Evolutionary conservation across 2,888 invertebrate species (phyloP).

Genomic region (Oxyscelio sp.): DNA sequence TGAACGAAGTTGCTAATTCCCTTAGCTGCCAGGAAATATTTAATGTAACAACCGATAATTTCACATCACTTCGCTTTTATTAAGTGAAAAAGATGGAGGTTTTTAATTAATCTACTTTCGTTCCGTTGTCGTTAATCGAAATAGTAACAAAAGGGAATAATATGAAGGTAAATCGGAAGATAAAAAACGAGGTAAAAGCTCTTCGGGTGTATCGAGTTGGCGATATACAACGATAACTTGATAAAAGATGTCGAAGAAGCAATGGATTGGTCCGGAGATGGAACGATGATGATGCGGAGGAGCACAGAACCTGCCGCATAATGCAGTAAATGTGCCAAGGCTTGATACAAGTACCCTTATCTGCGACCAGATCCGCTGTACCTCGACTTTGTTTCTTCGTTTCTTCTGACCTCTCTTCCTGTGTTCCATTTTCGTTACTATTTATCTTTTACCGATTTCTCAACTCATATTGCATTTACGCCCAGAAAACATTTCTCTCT

Average conservation of each 20-base stretch:
- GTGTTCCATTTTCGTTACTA: conserved; percentile 64
- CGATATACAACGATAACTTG: conserved; percentile 84
- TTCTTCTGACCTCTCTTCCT: conserved; percentile 44
- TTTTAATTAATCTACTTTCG: too few species aligned
- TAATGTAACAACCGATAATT: conserved; percentile 38
- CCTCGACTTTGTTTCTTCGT: conserved; percentile 37
- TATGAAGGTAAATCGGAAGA: conserved; percentile 36
- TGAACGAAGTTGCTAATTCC: too few species aligned
- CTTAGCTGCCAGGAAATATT: conserved; percentile 20
- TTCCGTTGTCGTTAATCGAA: conserved; percentile 22
- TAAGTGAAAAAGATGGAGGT: conserved; percentile 24
- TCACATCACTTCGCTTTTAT: conserved; percentile 16
- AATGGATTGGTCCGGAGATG: conserved; percentile 51
- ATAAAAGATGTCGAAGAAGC: conserved; percentile 81
- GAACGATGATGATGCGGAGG: conserved; percentile 81
- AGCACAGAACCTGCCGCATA: conserved; percentile 80
- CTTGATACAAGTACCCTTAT: conserved; percentile 77
- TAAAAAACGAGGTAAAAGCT: conserved; percentile 44
- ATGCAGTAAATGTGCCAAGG: conserved; percentile 83
- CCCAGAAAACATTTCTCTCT: conserved; percentile 38
- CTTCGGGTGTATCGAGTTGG: conserved; percentile 83
- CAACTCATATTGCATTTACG: conserved; percentile 44
- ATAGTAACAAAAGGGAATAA: conserved; percentile 22
- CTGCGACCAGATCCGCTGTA: conserved; percentile 49
- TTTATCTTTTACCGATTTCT: conserved; percentile 54